Evolutionary conservation across 2,888 invertebrate species (phyloP).

Genomic region (Sinotaia quadrata): DNA sequence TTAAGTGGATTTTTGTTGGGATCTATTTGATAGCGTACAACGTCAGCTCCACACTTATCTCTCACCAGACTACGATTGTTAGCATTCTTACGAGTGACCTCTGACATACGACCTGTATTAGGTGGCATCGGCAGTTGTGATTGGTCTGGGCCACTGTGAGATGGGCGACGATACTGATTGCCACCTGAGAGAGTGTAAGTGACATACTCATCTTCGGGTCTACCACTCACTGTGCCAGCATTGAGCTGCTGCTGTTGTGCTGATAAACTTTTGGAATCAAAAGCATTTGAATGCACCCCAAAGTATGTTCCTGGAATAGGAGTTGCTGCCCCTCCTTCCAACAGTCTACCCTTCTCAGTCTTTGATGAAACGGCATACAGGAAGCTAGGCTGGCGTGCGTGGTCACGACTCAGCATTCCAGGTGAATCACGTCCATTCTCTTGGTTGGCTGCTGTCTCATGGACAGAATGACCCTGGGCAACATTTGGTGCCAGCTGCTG

Average conservation of each 20-base stretch:
- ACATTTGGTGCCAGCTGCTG: neutral
- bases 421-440: constrained; percentile 31
- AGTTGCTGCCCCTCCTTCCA: constrained; percentile 6
- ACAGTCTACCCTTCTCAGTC: constrained; percentile 31
- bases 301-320: neutral
- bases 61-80: constrained; percentile 51
- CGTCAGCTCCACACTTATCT: constrained; percentile 49
- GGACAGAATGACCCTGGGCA: neutral
- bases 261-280: constrained; percentile 23
- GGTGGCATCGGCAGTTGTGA: constrained; percentile 46
- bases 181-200: constrained; percentile 63
- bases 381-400: constrained; percentile 66
- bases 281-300: neutral
- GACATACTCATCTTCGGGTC: constrained; percentile 42
- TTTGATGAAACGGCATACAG: constrained; percentile 61
- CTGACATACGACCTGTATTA: constrained; percentile 47
- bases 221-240: neutral
- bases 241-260: constrained; percentile 9
- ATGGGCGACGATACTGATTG: constrained; percentile 60
- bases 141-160: constrained; percentile 47
- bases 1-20: constrained; percentile 19
- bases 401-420: constrained; percentile 39
- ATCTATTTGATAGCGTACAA: constrained; percentile 57
- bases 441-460: constrained; percentile 1
- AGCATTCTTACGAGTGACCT: constrained; percentile 57